Evolutionary conservation across 2,113 vertebrate species (phyloP).

Genomic region (Calyptomena viridis): DNA sequence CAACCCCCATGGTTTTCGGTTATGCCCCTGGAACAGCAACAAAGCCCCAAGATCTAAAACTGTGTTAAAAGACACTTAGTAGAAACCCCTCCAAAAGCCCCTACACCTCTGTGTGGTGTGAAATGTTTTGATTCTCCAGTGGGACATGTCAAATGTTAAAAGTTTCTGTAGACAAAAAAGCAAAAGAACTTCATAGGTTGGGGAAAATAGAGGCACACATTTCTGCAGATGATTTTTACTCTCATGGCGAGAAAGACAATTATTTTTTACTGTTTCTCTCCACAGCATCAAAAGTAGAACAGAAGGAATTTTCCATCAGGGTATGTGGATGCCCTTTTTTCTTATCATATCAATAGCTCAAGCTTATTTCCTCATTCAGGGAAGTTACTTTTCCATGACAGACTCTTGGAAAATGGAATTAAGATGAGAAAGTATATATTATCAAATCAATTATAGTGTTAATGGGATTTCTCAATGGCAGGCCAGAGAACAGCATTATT

Average conservation of each 20-base stretch:
- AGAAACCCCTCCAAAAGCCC: rapidly evolving
- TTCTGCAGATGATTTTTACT: not conserved
- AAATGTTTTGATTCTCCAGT: not conserved
- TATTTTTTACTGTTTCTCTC: not conserved
- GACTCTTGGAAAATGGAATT: not conserved
- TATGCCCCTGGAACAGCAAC: not conserved
- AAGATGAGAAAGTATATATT: not conserved
- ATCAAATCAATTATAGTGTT: not conserved
- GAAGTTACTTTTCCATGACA: not conserved
- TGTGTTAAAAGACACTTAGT: not conserved
- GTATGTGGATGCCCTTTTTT: not conserved
- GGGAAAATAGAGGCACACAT: not conserved
- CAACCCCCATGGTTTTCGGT: not conserved
- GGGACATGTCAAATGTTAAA: not conserved
- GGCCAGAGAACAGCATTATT: not conserved
- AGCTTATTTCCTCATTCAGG: not conserved
- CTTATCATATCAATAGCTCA: not conserved
- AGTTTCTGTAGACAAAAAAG: not conserved
- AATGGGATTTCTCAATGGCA: not conserved
- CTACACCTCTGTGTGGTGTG: not conserved
- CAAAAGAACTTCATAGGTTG: not conserved
- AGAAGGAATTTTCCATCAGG: not conserved
- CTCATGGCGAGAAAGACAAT: not conserved
- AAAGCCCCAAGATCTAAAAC: not conserved
- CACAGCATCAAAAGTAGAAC: not conserved